Evolutionary conservation across 2,113 vertebrate species (phyloP), one percentile per base, ranked within the genome.

Genomic region (Dasyornis broadbenti): DNA sequence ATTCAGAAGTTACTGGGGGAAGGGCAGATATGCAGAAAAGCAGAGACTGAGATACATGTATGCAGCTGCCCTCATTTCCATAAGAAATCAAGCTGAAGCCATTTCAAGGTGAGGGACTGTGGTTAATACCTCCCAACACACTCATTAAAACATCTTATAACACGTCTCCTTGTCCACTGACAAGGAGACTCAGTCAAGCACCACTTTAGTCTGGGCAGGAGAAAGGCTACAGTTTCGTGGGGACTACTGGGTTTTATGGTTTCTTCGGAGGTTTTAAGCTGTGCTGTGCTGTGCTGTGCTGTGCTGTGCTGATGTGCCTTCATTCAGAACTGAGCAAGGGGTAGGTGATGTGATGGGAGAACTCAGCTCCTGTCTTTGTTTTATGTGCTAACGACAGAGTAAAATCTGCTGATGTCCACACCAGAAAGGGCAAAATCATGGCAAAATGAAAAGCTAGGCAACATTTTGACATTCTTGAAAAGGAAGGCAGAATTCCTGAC

Each of bases 71-170:
- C 82, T 86, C 44, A 86, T 90, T 94, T 93, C 64, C 80, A 52
- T 83, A 63, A 86, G 71, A 94, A 96, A 86, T 63, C 35, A 77
- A 86, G 56, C 35, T 66, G 68, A 95, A 94, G 68, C 60, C 57
- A 59, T 90, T 92, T 93, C 79, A 92, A 92, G 79, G 79, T 78
- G 76, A 86, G 49, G n/a, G 23, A 66, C 52, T 60, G 60, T 60
- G 28, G 71, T 78, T 90, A 92, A 89, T 95, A 31, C 82, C 47
- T 81, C 78, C 79, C 63, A 86, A 37, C 11, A n/a, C 40, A 42
- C 42, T 81, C 85, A 93, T 77, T 83, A 72, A 56, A 63, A 75
- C 35, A 54, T 89, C 76, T 50, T n/a, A 42, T 90, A 90, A 73
- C 1, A 8, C 1, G 0, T 89, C 50, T 88, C 71, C 75, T 80